phyloP scores from a whole-genome alignment of 2,888 invertebrate species.

The Cryptosula pallasiana region DNA sequence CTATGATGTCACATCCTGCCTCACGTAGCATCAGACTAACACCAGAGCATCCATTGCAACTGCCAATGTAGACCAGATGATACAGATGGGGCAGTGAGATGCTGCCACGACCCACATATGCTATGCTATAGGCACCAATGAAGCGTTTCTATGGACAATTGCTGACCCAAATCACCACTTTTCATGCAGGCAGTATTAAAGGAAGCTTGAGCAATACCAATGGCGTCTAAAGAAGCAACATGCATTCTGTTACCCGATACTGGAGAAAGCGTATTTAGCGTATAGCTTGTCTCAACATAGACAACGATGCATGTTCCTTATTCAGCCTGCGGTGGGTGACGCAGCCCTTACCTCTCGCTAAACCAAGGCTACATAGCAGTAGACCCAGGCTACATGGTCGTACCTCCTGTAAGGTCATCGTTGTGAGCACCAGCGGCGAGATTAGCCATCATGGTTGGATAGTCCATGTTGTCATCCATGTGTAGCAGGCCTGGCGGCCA shows the following conservation, averaged over 20 bases:
- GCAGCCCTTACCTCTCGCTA: conserved; percentile 18
- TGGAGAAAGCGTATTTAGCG: neutral
- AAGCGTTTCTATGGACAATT: neutral
- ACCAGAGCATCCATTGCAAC: too few species aligned
- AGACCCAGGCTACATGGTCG: conserved; percentile 6
- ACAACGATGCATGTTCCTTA: conserved; percentile 22
- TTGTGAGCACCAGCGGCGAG: conserved; percentile 59
- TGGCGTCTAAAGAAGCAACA: conserved; percentile 21
- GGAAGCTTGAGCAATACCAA: conserved; percentile 20
- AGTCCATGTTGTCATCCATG: conserved; percentile 78
- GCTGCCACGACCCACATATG: too few species aligned
- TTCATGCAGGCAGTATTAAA: conserved; percentile 24
- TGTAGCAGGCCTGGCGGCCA: conserved; percentile 85
- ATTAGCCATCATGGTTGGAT: conserved; percentile 78
- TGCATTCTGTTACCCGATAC: conserved; percentile 1
- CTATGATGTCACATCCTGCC: too few species aligned
- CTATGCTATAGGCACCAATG: neutral
- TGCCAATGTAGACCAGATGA: too few species aligned
- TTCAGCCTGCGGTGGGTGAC: conserved; percentile 11
- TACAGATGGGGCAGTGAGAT: too few species aligned
- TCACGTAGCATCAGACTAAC: too few species aligned
- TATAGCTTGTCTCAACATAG: neutral
- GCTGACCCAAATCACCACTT: neutral
- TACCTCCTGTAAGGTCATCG: conserved; percentile 45
- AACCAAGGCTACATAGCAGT: neutral